Base-by-base conservation (phyloP, 2,113 vertebrate genomes). In the Malurus melanocephalus region DNA sequence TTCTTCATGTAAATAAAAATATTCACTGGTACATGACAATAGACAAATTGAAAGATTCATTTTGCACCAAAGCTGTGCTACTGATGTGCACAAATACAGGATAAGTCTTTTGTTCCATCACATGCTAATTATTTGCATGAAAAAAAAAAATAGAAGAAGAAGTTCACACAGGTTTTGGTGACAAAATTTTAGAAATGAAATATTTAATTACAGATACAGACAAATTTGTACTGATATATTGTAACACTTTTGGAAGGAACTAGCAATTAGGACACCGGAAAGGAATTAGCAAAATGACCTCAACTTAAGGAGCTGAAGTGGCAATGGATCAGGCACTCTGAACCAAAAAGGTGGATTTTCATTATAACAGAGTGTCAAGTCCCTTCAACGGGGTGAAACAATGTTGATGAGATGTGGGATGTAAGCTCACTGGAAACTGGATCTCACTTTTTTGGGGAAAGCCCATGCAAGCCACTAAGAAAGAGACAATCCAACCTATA, bases 181-280 rank as follows among this genome's bases (percentile, higher is more conserved):
- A 76, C 30, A 88, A 91, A 56, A 59, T 73, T 93, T 74, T 85
- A 75, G 42, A 92, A 79, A 79, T 51, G 16, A 91, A 74, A 86
- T 91, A 33, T 74, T 95, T 95, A 79, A 80, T 60, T 92, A 11
- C 48, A 64, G 73, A 88, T 45, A 26, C 22, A 61, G n/a, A 65
- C 38, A 79, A 65, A 93, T 66, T 66, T 85, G 16, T 90, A 81
- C 15, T 72, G 55, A 55, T 81, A 49, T 60, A 24, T 66, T 32
- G 4, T 67, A n/a, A 19, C 12, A 16, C 11, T 33, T 73, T 75
- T 24, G 52, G 51, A 46, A 72, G 46, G 68, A 89, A 45, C 14
- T 19, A 53, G 23, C 27, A 64, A 16, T 57, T 69, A 76, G 32
- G 14, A 43, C 5, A 18, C 13, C 26, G 52, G 16, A n/a, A 74